Evolutionary conservation across 2,797 vertebrate species (phyloP).

Genomic region (Girardinus metallicus): DNA sequence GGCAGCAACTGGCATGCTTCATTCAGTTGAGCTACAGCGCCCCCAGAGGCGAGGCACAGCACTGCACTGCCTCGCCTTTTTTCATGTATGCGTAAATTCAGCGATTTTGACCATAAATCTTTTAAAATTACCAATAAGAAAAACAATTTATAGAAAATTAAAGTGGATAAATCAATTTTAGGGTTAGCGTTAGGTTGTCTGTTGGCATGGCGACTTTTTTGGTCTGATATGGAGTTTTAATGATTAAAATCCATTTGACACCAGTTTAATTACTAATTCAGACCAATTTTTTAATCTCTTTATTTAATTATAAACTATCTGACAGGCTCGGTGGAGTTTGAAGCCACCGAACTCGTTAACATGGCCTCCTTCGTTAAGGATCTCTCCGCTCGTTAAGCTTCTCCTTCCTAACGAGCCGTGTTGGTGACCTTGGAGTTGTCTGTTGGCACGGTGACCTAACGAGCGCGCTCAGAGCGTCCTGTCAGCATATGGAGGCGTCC

Average conservation of each 20-base stretch:
- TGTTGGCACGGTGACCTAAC: conserved; percentile 53
- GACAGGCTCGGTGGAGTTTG: background rate
- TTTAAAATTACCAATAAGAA: too few relatives aligned
- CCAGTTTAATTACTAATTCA: background rate
- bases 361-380: conserved; percentile 31
- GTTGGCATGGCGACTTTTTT: background rate
- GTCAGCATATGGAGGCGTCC: conserved; percentile 65
- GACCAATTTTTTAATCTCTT: background rate
- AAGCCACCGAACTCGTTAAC: conserved; percentile 25
- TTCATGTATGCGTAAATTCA: too few relatives aligned
- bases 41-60: too few relatives aligned
- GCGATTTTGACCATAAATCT: too few relatives aligned
- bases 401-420: conserved; percentile 36
- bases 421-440: conserved; percentile 62
- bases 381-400: conserved; percentile 30
- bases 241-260: background rate
- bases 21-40: too few relatives aligned
- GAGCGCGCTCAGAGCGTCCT: conserved; percentile 46
- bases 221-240: background rate
- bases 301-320: background rate
- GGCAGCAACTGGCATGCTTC: too few relatives aligned
- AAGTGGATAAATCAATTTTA: too few relatives aligned
- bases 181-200: too few relatives aligned
- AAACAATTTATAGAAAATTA: too few relatives aligned
- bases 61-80: too few relatives aligned